These are phyloP conservation scores for Tryphoninae sp. DNA, from an alignment of 2,888 invertebrate species.

Conservation along the genomic window DNA sequence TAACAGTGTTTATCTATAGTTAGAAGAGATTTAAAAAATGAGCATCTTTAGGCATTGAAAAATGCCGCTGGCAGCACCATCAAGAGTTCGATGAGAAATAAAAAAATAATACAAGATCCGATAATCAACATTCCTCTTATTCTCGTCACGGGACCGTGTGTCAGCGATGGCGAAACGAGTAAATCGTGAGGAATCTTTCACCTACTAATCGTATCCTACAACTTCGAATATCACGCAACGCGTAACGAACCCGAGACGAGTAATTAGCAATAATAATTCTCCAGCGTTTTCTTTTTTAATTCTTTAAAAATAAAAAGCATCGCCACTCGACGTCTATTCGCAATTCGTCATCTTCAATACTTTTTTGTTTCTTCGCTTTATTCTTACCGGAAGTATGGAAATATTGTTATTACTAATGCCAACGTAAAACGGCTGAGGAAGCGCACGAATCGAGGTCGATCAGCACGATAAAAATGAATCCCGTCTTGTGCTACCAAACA, in stretches of 20 bases:
- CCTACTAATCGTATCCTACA: background rate
- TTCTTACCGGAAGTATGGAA: background rate
- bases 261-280: no score
- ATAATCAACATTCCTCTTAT: background rate
- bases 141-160: background rate
- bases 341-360: background rate
- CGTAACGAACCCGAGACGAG: no score
- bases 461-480: conserved; percentile 16
- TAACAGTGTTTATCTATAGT: background rate
- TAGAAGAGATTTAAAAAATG: background rate
- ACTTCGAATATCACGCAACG: background rate
- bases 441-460: conserved; percentile 33
- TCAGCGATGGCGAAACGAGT: conserved; percentile 23
- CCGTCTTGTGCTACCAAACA: conserved; percentile 27
- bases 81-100: conserved; percentile 4
- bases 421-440: conserved; percentile 35
- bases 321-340: background rate
- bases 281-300: background rate
- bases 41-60: background rate
- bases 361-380: background rate
- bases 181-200: conserved; percentile 9
- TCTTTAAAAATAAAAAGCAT: background rate
- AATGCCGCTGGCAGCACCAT: background rate
- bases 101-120: conserved; percentile 17
- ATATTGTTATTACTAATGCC: background rate